Evolutionary conservation across 2,113 vertebrate species (phyloP).

Genomic region (Paraplagusia blochii): DNA sequence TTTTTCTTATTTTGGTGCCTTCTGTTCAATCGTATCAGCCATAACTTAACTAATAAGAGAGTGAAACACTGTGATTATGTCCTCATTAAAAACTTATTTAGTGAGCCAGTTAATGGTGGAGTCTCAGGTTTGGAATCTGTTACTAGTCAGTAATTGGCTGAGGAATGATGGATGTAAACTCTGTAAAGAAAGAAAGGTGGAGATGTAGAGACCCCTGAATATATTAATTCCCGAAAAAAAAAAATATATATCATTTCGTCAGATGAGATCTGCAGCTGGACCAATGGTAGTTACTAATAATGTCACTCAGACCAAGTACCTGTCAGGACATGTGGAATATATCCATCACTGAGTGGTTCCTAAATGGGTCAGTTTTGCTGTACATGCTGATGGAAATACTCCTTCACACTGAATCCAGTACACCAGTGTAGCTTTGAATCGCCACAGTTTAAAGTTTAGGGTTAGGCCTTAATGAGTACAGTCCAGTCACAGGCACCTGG

Average conservation of each 20-base stretch:
- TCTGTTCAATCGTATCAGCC: too few relatives aligned
- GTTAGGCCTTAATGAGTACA: too few relatives aligned
- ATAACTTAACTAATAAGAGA: too few relatives aligned
- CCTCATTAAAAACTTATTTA: slow-evolving; percentile 20
- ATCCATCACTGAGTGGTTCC: too few relatives aligned
- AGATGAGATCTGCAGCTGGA: slow-evolving; percentile 2
- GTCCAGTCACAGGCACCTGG: too few relatives aligned
- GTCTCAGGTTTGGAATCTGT: slow-evolving; percentile 56
- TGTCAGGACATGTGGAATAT: neutral
- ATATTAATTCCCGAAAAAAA: slow-evolving; percentile 28
- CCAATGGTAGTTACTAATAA: slow-evolving; percentile 26
- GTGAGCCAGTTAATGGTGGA: slow-evolving; percentile 52
- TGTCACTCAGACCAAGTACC: slow-evolving; percentile 58
- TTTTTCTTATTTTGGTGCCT: too few relatives aligned
- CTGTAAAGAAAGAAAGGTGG: slow-evolving; percentile 21
- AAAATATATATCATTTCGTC: slow-evolving; percentile 12
- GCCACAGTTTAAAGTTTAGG: too few relatives aligned
- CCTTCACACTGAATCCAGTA: too few relatives aligned
- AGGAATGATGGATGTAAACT: slow-evolving; percentile 38
- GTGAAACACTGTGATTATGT: neutral
- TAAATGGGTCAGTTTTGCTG: too few relatives aligned
- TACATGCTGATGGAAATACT: too few relatives aligned
- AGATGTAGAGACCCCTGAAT: slow-evolving; percentile 1
- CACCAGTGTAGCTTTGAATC: too few relatives aligned
- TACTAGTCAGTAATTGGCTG: slow-evolving; percentile 60